Evolutionary conservation across 2,888 invertebrate genomes (phyloP), one percentile per base, ranked within the genome.

Genomic region (Apamea crenata): DNA sequence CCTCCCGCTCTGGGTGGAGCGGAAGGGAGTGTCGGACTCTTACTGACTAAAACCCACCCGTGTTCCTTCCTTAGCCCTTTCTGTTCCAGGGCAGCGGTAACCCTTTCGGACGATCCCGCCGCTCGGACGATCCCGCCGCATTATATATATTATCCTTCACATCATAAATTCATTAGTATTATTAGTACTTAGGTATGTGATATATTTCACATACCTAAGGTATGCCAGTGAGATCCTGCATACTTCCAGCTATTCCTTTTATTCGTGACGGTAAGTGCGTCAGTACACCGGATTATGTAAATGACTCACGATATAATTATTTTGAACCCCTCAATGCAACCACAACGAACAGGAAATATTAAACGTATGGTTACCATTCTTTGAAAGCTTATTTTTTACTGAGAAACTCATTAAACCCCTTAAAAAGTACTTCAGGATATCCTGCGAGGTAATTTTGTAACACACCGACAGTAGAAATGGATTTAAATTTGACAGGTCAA

Each of bases 261-360:
- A 67, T 66, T 70, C 53, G 36, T 59, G 47, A 12, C 16, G 1
- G n/a, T 40, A 56, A 68, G 36, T 85, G 77, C 87, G 85, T 84
- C 81, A 85, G 12, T 53, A 50, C 29, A 40, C 65, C 53, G 70
- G 76, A 75, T 76, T 69, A 65, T n/a, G n/a, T 16, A 5, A 3
- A 44, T 84, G 74, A 85, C 36, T 84, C 80, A 85, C 29, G 61
- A 14, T n/a, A 36, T 36, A 80, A 72, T 72, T 44, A 80, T 84
- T 84, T 76, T 1, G 50, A 69, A 68, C 59, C 73, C 81, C 53
- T 66, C 21, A 73, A n/a, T 71, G 36, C 47, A 63, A 70, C 8
- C 36, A 72, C 40, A 69, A 32, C 8, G 16, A 80, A 81, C 61
- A 84, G 87, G 81, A 86, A 74, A 69, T 77, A 72, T 75, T 32